Base-by-base conservation (phyloP, 2,888 invertebrate species). In the Xestia c-nigrum region DNA sequence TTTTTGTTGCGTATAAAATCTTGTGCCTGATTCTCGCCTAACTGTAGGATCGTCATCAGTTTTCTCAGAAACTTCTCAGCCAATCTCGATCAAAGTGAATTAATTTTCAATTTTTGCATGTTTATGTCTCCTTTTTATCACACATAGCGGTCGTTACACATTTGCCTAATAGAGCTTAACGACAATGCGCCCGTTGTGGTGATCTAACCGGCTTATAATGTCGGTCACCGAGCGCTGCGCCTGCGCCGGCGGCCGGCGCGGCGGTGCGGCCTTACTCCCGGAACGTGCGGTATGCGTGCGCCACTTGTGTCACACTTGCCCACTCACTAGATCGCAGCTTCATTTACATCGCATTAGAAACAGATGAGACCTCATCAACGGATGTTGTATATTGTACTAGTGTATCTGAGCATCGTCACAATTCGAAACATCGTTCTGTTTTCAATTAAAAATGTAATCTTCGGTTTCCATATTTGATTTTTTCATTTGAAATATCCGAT, bases 221-320 rank as follows among this genome's bases (percentile, higher is more conserved):
- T 89, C 81, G 85, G 89, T 78, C 89, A 76, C 59, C 52, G 64
- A 69, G 67, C 65, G 72, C 79, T 76, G 80, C 76, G 80, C 79
- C 64, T 59, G 75, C 85, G 79, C 78, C 55, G 63, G 67, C 55
- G 31, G 31, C 68, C 81, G 65, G 52, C 31, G 31, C 31, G 31
- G 31, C 31, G 31, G 31, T 16, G 38, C 61, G 61, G 72, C 76
- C 65, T 71, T 82, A 80, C 82, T 76, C 73, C 82, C 83, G 82
- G 82, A 76, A 78, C 85, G 89, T 88, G 89, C 88, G 89, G 87
- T 90, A 89, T 88, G 90, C 84, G 78, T 86, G 89, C 64, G 83
- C 88, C 80, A 92, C 88, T 90, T 91, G 84, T 81, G 73, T 83
- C 83, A 80, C 80, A 79, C 82, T 80, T 78, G 78, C 84, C 84